These are phyloP conservation scores for Garra rufa DNA, from an alignment of 2,113 vertebrate genomes.

Conservation along the genomic window DNA sequence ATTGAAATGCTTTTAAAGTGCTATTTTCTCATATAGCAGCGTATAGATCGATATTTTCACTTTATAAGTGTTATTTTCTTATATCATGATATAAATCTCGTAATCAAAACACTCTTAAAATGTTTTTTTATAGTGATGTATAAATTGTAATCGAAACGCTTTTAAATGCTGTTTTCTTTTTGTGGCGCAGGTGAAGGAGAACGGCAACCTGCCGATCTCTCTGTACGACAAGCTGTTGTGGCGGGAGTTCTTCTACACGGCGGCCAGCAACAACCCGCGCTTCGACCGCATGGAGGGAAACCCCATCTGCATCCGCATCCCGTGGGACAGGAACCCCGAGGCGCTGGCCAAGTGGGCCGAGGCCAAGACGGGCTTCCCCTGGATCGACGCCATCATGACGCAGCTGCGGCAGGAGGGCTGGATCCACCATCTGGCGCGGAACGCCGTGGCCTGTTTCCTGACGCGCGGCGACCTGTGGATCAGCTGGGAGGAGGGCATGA, in stretches of 20 bases:
- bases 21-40: too few species aligned
- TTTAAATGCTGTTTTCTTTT: too few species aligned
- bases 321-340: constrained; percentile 66
- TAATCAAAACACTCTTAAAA: too few species aligned
- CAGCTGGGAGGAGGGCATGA: constrained; percentile 70
- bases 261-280: constrained; percentile 65
- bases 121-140: too few species aligned
- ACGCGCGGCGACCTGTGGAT: constrained; percentile 68
- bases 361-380: constrained; percentile 66
- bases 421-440: constrained; percentile 65
- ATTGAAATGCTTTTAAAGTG: too few species aligned
- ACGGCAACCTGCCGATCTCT: constrained; percentile 53
- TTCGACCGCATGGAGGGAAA: constrained; percentile 69
- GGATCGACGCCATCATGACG: constrained; percentile 70
- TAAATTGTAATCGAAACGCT: too few species aligned
- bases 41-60: too few species aligned
- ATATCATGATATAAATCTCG: too few species aligned
- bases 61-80: too few species aligned
- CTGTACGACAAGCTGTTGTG: constrained; percentile 68
- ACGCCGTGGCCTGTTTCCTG: constrained; percentile 67
- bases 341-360: constrained; percentile 68
- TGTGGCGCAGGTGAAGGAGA: constrained; percentile 3
- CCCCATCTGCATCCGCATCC: constrained; percentile 67
- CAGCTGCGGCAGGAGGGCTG: constrained; percentile 66
- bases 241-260: constrained; percentile 69